These are phyloP conservation scores for Xestia ashworthii DNA, from an alignment of 2,888 invertebrate species.

Conservation along the genomic window DNA sequence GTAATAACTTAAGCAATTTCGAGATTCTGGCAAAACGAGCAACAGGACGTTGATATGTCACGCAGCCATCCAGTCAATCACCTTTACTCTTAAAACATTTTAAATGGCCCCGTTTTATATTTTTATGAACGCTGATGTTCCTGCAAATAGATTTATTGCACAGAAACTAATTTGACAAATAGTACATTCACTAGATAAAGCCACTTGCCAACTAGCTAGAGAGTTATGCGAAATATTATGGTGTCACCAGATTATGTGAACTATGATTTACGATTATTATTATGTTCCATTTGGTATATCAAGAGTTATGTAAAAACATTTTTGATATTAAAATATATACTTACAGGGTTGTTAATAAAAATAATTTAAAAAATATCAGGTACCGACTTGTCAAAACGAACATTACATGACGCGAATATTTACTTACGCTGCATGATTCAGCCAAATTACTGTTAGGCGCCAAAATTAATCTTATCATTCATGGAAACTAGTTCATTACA, in stretches of 20 bases:
- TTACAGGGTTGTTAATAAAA: not conserved
- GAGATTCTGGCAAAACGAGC: not conserved
- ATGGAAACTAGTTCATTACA: constrained; percentile 81
- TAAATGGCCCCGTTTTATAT: constrained; percentile 12
- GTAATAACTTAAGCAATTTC: not conserved
- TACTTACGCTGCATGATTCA: constrained; percentile 59
- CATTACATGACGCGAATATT: constrained; percentile 19
- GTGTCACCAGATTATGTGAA: constrained; percentile 43
- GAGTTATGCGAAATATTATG: constrained; percentile 25
- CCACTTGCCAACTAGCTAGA: constrained; percentile 47
- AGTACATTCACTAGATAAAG: constrained; percentile 38
- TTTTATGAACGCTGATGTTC: not conserved
- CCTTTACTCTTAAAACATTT: constrained; percentile 2
- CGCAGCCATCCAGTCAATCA: constrained; percentile 13
- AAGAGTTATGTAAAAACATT: not conserved
- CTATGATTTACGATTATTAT: constrained; percentile 31
- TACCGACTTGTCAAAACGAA: constrained; percentile 13
- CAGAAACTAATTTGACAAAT: constrained; percentile 43
- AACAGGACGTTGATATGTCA: constrained; percentile 1
- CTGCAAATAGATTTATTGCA: constrained; percentile 46
- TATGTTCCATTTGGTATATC: not conserved
- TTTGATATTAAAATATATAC: not conserved
- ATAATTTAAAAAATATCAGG: not conserved
- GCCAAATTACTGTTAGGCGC: constrained; percentile 74
- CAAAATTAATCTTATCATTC: constrained; percentile 81